A percentile compares a stretch with the other conserved stretches of the same genome.
These are phyloP conservation scores for Acleris emargana DNA, from an alignment of 2,888 invertebrate genomes.

Conservation along the genomic window DNA sequence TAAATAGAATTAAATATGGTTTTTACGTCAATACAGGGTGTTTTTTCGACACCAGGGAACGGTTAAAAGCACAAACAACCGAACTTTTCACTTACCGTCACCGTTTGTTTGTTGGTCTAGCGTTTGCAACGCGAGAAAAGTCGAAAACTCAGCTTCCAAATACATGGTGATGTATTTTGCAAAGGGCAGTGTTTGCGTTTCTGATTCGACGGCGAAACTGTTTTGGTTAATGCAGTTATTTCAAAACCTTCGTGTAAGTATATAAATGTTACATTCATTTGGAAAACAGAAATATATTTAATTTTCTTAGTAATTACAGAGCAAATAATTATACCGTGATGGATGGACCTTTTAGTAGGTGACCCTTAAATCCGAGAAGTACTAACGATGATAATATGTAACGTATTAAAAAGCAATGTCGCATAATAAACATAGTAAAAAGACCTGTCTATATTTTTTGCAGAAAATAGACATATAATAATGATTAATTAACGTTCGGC, in stretches of 20 bases:
- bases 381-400: too few species aligned
- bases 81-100: slow-evolving; percentile 66
- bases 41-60: slow-evolving; percentile 44
- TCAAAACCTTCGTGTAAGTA: neutral
- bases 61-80: slow-evolving; percentile 60
- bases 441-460: too few species aligned
- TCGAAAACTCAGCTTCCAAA: slow-evolving; percentile 33
- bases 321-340: too few species aligned
- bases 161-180: slow-evolving; percentile 36
- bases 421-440: too few species aligned
- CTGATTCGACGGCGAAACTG: slow-evolving; percentile 15
- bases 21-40: slow-evolving; percentile 49
- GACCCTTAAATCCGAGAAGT: too few species aligned
- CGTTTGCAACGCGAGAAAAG: slow-evolving; percentile 45
- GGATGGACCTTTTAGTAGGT: too few species aligned
- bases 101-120: slow-evolving; percentile 53
- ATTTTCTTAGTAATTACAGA: too few species aligned
- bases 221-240: slow-evolving; percentile 29
- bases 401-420: too few species aligned
- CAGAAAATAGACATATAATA: too few species aligned
- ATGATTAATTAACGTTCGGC: too few species aligned
- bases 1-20: slow-evolving; percentile 58
- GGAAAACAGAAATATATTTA: too few species aligned
- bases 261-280: too few species aligned
- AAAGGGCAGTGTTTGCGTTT: slow-evolving; percentile 28